Evolutionary conservation across 2,113 vertebrate species (phyloP), one percentile per base, ranked within the genome.

Genomic region (Sander vitreus): DNA sequence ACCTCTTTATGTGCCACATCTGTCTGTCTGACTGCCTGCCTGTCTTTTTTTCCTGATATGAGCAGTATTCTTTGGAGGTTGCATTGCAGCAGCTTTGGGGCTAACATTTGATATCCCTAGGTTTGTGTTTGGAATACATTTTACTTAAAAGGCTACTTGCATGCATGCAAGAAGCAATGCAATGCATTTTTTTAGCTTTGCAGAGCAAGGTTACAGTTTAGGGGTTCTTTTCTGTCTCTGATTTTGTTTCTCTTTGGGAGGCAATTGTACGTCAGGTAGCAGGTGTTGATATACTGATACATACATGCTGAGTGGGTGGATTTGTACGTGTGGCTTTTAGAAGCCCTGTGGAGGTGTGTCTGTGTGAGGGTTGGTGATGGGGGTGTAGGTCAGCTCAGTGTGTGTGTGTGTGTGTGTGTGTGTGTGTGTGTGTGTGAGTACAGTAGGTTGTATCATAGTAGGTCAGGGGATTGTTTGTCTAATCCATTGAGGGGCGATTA

Each of bases 391-490:
- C 25, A 25, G 25, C 25, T 25, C 25, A 25, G 25, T 25, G 27
- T 27, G 27, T 27, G 27, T 27, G 65, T 71, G 76, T 67, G 36
- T 39, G 51, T 39, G 68, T 23, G n/a, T 68, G 53, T 77, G 59
- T 86, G 69, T 77, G 67, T 53, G 77, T 50, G 30, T 48, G 16
- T 73, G 73, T 69, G 78, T 74, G 78, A 76, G 65, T 60, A 71
- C 80, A 86, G 81, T 80, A 65, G 79, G 65, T 27, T 76, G 15
- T 86, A 85, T 91, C 83, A 84, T 90, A 92, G 89, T 91, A 87
- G 91, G 92, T 93, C 91, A 92, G 80, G 48, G 92, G 88, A 92
- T 92, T 93, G 90, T 91, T 90, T 83, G 87, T 93, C 91, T 93
- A 91, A 93, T 90, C 89, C 92, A 92, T 80, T 89, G 91, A 92